Percentiles rank a stretch among this genome's conserved stretches.
phyloP scores from a whole-genome alignment of 2,797 vertebrate genomes.

The Masticophis lateralis region DNA sequence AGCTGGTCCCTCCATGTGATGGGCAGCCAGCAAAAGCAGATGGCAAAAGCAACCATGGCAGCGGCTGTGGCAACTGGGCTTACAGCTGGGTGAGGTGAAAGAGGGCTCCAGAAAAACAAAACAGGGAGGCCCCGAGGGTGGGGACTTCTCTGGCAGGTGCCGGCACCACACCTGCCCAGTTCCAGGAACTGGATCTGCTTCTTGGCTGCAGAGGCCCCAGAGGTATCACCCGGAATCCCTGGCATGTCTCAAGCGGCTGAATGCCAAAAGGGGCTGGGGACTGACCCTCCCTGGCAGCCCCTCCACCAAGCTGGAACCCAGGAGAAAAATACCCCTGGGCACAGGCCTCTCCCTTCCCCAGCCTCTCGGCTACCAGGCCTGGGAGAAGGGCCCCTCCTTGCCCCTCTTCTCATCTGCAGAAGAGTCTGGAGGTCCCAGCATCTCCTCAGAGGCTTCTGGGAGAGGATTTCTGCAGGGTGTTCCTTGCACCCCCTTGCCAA shows the following conservation, averaged over 20 bases:
- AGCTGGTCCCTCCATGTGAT: neutral
- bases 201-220: too few relatives aligned
- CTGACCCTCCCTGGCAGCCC: neutral
- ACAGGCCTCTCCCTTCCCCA: too few relatives aligned
- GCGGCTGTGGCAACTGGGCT: neutral
- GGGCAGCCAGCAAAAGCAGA: neutral
- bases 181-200: neutral
- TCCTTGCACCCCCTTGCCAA: neutral
- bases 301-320: neutral
- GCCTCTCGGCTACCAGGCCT: neutral
- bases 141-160: neutral
- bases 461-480: neutral
- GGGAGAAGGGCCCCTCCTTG: neutral
- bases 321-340: neutral
- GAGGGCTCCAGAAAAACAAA: neutral
- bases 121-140: neutral
- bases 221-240: neutral
- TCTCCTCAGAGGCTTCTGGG: neutral
- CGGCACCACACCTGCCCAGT: neutral
- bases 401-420: accelerated
- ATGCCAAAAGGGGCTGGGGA: neutral
- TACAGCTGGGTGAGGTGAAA: neutral
- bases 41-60: too few relatives aligned
- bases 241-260: neutral
- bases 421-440: neutral